These are phyloP conservation scores for Drosophila histrio DNA, from an alignment of 2,888 invertebrate species.

Conservation along the genomic window DNA sequence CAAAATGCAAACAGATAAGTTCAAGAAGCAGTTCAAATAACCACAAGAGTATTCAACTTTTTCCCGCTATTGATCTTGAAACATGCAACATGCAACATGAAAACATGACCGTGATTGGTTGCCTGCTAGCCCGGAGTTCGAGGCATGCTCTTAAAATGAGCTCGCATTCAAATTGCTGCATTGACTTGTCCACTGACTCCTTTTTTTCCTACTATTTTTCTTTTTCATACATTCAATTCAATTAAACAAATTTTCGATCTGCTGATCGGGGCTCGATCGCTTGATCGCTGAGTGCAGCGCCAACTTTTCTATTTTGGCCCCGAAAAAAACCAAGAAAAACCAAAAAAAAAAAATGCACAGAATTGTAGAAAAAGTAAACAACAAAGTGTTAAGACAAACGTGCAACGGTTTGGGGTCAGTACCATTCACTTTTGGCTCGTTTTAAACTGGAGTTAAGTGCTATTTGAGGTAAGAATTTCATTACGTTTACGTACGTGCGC, in stretches of 20 bases:
- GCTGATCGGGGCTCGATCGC: constrained; percentile 48
- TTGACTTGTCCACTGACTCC: constrained; percentile 71
- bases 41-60: constrained; percentile 51
- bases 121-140: constrained; percentile 8
- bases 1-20: constrained; percentile 77
- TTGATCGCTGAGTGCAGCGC: constrained; percentile 54
- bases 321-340: constrained; percentile 40
- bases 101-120: constrained; percentile 62
- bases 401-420: constrained; percentile 78
- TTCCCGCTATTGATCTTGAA: constrained; percentile 65
- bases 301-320: constrained; percentile 76
- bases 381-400: constrained; percentile 77
- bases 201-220: constrained; percentile 8
- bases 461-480: constrained; percentile 79
- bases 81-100: constrained; percentile 58
- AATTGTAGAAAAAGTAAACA: constrained; percentile 74
- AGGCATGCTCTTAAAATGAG: constrained; percentile 59
- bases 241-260: constrained; percentile 72
- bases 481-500: constrained; percentile 77
- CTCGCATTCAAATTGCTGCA: constrained; percentile 76
- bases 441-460: constrained; percentile 79
- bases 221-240: constrained; percentile 73
- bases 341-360: constrained; percentile 47
- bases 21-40: constrained; percentile 60
- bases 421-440: constrained; percentile 79